Percentiles rank a stretch among this genome's conserved stretches.
Conservation (phyloP, 2,113 vertebrate species). For the Colaptes auratus region DNA sequence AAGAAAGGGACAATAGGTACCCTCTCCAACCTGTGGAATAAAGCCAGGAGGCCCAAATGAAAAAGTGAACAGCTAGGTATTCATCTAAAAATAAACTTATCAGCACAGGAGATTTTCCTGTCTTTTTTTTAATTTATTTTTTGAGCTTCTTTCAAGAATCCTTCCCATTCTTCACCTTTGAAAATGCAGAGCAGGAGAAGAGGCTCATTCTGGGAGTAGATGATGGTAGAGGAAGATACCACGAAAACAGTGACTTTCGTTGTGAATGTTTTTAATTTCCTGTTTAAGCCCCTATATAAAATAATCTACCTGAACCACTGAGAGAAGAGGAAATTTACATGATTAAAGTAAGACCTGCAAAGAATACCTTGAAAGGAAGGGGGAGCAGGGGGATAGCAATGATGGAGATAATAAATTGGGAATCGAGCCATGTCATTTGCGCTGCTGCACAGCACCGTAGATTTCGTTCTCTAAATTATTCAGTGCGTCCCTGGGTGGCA, state of each 20-base stretch:
- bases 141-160: not conserved
- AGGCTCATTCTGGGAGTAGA: conserved; percentile 19
- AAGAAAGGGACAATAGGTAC: not conserved
- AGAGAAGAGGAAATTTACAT: conserved; percentile 74
- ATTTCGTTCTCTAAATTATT: conserved; percentile 39
- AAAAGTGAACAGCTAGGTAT: conserved; percentile 1
- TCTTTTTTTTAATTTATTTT: not conserved
- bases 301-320: conserved; percentile 64
- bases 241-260: conserved; percentile 37
- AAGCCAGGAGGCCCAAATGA: not conserved
- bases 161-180: conserved; percentile 10
- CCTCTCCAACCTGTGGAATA: not conserved
- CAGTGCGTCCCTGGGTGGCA: not conserved
- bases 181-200: conserved; percentile 36
- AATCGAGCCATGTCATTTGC: conserved; percentile 47
- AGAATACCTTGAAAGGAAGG: conserved; percentile 53
- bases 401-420: conserved; percentile 54
- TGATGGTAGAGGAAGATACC: conserved; percentile 63
- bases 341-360: conserved; percentile 69
- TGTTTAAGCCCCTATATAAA: conserved; percentile 68
- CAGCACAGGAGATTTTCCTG: not conserved
- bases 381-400: not conserved
- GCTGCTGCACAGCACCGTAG: not conserved
- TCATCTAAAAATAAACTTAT: conserved; percentile 17
- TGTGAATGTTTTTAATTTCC: conserved; percentile 74